These are phyloP conservation scores for Cotesia glomerata DNA, from an alignment of 1,140 invertebrate species.

Conservation along the genomic window DNA sequence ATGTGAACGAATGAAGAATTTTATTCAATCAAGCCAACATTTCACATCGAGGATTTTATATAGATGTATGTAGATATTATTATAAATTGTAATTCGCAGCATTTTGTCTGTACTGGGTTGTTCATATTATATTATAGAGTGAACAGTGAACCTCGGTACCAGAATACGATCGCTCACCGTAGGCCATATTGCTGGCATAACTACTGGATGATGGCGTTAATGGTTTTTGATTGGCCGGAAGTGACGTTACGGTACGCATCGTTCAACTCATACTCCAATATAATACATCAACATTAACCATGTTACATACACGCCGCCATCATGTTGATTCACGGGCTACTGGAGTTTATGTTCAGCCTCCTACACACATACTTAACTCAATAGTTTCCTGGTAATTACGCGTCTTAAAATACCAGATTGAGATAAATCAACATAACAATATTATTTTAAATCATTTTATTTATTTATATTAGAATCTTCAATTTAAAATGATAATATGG, in stretches of 20 bases:
- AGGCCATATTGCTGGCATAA: background rate
- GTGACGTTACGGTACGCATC: conserved; percentile 58
- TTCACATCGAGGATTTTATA: too few species aligned
- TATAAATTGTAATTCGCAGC: conserved; percentile 3
- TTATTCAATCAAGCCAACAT: conserved; percentile 48
- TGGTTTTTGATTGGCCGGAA: conserved; percentile 63
- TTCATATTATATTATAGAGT: background rate
- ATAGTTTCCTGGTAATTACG: background rate
- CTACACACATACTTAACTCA: conserved; percentile 9
- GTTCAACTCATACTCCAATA: conserved; percentile 33
- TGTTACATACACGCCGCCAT: conserved; percentile 13
- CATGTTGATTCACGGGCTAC: conserved; percentile 26
- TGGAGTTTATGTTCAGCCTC: conserved; percentile 15
- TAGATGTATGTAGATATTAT: conserved; percentile 32
- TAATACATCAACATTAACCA: too few species aligned
- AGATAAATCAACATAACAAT: too few species aligned
- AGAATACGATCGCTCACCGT: conserved; percentile 23
- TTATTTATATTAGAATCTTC: background rate
- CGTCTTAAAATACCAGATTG: too few species aligned
- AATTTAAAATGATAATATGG: background rate
- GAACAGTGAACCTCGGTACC: background rate
- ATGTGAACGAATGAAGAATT: conserved; percentile 40
- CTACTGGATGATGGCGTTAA: conserved; percentile 45
- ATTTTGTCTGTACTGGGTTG: conserved; percentile 5
- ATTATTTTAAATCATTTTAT: too few species aligned